Conservation (phyloP, 2,888 invertebrate species). For the Mythimna lalbum region DNA sequence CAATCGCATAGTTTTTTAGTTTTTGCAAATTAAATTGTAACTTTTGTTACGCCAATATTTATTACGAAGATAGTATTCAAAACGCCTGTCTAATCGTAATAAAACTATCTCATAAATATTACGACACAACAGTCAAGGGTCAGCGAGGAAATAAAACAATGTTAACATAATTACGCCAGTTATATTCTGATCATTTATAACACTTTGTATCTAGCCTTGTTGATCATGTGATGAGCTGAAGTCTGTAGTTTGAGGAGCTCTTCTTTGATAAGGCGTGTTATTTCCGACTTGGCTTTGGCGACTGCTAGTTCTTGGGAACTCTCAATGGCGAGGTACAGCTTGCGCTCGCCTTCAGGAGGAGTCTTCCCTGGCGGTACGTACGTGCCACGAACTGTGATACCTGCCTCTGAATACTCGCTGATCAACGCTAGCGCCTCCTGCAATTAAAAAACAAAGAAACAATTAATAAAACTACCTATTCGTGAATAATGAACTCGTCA, state of each 20-base stretch:
- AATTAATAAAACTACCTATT: conserved; percentile 1
- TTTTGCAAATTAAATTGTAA: conserved; percentile 1
- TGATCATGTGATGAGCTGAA: conserved; percentile 96
- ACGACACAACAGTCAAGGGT: conserved; percentile 42
- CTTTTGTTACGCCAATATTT: conserved; percentile 31
- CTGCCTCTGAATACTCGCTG: conserved; percentile 99
- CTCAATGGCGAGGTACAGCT: conserved; percentile 99
- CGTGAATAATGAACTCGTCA: not conserved
- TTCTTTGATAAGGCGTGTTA: conserved; percentile 99
- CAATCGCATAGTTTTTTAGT: no score
- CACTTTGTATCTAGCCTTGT: conserved; percentile 98
- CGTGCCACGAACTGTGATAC: conserved; percentile 99
- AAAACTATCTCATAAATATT: conserved; percentile 31
- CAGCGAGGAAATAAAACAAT: conserved; percentile 60
- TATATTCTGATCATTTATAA: conserved; percentile 89
- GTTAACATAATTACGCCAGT: conserved; percentile 60
- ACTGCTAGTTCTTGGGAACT: conserved; percentile 99
- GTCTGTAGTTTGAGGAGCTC: conserved; percentile 98
- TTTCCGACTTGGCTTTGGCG: conserved; percentile 98
- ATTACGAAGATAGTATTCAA: conserved; percentile 23
- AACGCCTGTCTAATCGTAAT: conserved; percentile 28
- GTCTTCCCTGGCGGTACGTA: conserved; percentile 97
- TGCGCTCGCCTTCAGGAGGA: conserved; percentile 98
- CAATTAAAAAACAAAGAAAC: conserved; percentile 41
- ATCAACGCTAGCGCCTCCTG: conserved; percentile 99